Evolutionary conservation across 2,113 vertebrate genomes (phyloP), one percentile per base, ranked within the genome.

Genomic region (Murina feae): DNA sequence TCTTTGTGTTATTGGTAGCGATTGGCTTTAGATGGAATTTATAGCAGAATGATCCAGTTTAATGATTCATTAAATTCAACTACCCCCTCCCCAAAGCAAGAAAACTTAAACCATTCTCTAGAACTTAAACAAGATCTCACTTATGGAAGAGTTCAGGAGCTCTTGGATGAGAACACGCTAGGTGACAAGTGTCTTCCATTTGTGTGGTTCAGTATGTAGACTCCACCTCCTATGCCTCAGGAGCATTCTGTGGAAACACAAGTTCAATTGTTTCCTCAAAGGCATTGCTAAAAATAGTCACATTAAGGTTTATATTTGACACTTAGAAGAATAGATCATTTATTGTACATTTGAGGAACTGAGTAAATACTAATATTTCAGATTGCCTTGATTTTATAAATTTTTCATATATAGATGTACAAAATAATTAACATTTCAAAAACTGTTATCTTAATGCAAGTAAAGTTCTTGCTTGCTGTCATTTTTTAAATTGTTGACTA

Each of bases 131-230:
- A 53, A 55, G 71, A 6, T 30, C 58, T 69, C 39, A 12, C 30
- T 6, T 42, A 5, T 3, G 13, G 69, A 18, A 60, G 10, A 35
- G 16, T 28, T 9, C 25, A 2, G 35, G 42, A 30, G 30, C 11
- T 69, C 37, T 6, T 9, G 58, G 16, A 4, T 55, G 25, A 49
- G 55, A 60, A 9, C 20, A 9, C 20, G 2, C 47, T 11, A 2
- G 9, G 30, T 3, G 30, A 32, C 68, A 3, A 0, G 4, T 6
- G 13, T 4, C 30, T 28, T 30, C 74, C 2, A 0, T 39, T 9
- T 18, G 1, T 47, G 0, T 12, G 72, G 17, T 5, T 71, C 23
- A 1, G 0, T 14, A 7, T 2, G 9, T 30, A 5, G n/a, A 39
- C 6, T 49, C 51, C 60, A 1, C 25, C 35, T 37, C 72, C 1